Percentiles rank a stretch among this genome's conserved stretches.
phyloP scores from a whole-genome alignment of 2,113 vertebrate genomes.

The Lynx canadensis region DNA sequence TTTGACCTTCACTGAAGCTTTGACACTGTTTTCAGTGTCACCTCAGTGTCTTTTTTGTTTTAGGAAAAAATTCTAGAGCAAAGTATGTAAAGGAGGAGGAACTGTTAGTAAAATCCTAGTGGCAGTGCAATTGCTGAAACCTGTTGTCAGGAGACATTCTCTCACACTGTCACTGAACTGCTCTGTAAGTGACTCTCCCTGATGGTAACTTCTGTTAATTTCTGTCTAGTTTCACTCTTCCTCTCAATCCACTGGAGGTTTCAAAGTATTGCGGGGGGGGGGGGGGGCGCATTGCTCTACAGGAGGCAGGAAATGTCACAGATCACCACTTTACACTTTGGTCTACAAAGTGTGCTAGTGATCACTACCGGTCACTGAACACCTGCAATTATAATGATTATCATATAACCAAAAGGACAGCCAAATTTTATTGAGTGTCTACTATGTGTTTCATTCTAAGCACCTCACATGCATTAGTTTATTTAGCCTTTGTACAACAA shows the following conservation, averaged over 20 bases:
- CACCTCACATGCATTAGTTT: background rate
- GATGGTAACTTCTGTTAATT: conserved; percentile 16
- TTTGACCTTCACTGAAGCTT: conserved; percentile 58
- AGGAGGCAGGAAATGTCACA: background rate
- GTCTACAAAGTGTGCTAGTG: background rate
- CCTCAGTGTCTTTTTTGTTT: background rate
- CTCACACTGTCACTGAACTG: background rate
- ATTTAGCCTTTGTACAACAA: background rate
- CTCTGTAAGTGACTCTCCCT: background rate
- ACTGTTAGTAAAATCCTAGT: background rate
- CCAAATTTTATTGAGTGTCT: background rate
- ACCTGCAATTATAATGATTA: background rate
- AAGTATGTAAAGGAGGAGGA: background rate
- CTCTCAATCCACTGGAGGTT: background rate
- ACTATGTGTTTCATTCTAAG: background rate
- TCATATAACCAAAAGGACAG: background rate
- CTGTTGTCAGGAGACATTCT: background rate
- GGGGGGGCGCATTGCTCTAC: background rate
- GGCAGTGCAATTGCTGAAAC: background rate
- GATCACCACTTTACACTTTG: background rate
- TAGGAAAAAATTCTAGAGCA: background rate
- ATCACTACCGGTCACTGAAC: background rate
- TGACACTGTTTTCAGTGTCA: conserved; percentile 26
- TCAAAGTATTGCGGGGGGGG: background rate
- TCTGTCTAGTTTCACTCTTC: background rate